phyloP scores from a whole-genome alignment of 2,797 vertebrate genomes.

The Amazona ochrocephala region DNA sequence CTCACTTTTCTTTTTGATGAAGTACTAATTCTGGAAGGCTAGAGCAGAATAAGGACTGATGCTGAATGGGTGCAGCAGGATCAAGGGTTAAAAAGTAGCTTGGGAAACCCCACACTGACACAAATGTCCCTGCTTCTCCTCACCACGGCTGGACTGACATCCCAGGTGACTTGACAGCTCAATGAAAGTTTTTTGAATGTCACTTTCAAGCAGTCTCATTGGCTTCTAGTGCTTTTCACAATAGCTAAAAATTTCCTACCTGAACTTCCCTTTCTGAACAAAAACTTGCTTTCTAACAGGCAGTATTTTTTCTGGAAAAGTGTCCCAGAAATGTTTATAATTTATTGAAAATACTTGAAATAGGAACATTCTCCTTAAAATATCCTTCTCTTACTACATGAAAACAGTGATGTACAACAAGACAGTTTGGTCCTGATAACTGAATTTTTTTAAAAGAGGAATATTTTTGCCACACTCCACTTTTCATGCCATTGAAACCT shows the following conservation, averaged over 20 bases:
- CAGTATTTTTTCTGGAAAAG: background rate
- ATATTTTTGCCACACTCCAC: background rate
- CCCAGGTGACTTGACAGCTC: background rate
- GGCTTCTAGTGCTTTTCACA: rapidly evolving
- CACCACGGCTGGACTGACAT: background rate
- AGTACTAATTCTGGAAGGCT: background rate
- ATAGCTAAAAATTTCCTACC: background rate
- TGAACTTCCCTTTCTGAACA: background rate
- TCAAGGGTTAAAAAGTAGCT: background rate
- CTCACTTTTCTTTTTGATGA: background rate
- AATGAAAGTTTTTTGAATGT: background rate
- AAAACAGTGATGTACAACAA: background rate
- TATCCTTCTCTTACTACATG: background rate
- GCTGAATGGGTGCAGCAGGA: rapidly evolving
- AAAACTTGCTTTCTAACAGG: background rate
- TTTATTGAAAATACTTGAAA: background rate
- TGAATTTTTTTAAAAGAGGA: background rate
- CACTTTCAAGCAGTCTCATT: background rate
- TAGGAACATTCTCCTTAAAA: background rate
- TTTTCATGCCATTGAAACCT: background rate
- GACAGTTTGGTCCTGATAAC: background rate
- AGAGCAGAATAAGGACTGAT: background rate
- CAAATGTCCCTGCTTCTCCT: background rate
- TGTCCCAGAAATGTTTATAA: background rate
- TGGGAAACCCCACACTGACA: background rate